Percentiles rank a stretch among this genome's conserved stretches.
phyloP scores from a whole-genome alignment of 2,888 invertebrate species.

The Julus scandinavius region DNA sequence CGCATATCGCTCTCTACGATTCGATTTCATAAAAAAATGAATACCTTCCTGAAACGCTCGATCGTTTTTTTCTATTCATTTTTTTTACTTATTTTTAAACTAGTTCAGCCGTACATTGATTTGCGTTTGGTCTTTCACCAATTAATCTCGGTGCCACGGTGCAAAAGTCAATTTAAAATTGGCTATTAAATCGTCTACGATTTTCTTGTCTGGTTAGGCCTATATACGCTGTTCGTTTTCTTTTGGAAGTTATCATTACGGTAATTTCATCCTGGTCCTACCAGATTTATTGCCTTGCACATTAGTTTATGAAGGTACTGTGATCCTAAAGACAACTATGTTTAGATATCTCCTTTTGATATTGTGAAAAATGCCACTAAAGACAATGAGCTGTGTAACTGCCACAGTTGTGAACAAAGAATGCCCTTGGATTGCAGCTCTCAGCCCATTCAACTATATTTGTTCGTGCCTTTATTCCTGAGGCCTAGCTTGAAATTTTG shows the following conservation, averaged over 20 bases:
- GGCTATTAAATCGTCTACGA: not conserved
- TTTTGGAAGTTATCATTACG: not conserved
- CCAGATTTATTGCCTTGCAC: not conserved
- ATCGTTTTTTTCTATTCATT: not conserved
- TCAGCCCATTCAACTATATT: not conserved
- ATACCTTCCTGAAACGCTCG: not conserved
- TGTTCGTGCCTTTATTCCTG: not conserved
- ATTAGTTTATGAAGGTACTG: not conserved
- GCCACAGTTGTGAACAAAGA: not conserved
- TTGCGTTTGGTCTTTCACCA: not conserved
- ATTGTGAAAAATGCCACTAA: not conserved
- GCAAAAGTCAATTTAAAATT: not conserved
- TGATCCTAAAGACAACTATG: not conserved
- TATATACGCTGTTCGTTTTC: not conserved
- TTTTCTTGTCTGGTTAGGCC: conserved; percentile 25
- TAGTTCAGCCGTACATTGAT: not conserved
- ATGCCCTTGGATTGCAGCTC: not conserved
- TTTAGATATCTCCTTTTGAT: not conserved
- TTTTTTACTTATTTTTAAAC: not conserved
- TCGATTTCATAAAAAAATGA: not conserved
- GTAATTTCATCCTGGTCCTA: conserved; percentile 11
- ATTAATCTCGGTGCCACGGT: not conserved
- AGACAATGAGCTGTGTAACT: not conserved
- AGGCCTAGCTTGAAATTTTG: not conserved
- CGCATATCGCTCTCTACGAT: not conserved